Percentiles rank a stretch among this genome's conserved stretches.
Conservation (phyloP, 2,113 vertebrate species). For the Danio rerio region DNA sequence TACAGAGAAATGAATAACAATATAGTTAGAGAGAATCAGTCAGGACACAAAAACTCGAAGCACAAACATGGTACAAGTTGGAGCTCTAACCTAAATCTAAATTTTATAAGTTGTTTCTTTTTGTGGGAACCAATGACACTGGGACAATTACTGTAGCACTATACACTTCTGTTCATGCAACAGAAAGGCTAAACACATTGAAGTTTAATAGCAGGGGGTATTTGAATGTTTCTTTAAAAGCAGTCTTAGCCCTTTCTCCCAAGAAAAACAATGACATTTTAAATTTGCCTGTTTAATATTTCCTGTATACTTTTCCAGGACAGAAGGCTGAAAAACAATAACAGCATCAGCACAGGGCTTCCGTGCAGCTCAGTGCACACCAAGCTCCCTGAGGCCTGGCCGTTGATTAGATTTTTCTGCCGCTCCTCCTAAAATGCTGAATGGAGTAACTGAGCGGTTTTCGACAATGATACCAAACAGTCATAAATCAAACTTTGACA, state of each 20-base stretch:
- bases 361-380: slow-evolving; percentile 8
- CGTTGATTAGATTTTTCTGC: slow-evolving; percentile 42
- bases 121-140: no score
- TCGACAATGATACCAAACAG: background rate
- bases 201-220: background rate
- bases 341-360: slow-evolving; percentile 22
- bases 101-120: no score
- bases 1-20: no score
- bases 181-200: background rate
- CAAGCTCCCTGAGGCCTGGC: background rate
- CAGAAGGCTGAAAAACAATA: slow-evolving; percentile 12
- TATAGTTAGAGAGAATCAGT: no score
- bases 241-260: no score
- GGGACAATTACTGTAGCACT: no score
- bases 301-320: background rate
- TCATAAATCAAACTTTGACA: slow-evolving; percentile 32
- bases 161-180: no score
- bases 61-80: no score
- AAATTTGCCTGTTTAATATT: background rate
- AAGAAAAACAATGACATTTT: no score
- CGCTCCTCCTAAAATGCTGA: slow-evolving; percentile 35
- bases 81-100: no score
- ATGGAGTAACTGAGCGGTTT: background rate
- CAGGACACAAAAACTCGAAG: no score
- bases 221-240: background rate